Base-by-base conservation (phyloP, 2,888 invertebrate genomes). In the Amorpha juglandis region DNA sequence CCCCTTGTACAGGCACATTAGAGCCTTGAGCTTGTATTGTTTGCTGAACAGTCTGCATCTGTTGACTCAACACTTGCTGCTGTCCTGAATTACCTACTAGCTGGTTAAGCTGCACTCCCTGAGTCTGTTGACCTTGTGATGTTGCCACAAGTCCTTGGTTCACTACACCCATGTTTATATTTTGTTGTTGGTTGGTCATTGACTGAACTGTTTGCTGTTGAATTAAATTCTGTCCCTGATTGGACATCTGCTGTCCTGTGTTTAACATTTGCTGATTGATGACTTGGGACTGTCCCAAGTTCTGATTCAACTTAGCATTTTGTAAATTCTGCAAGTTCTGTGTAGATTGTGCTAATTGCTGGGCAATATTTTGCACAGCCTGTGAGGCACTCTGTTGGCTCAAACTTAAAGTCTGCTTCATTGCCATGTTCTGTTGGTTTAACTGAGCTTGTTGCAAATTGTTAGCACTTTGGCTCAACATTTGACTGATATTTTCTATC, bases 401-500 rank as follows among this genome's bases (percentile, higher is more conserved):
- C 4, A 92, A 74, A 42, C 87, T 91, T 65, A 93, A 76, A 53
- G 84, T 85, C 71, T 91, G 92, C 69, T 93, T 93, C 88, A 92
- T 90, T 3, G 89, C 88, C 79, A 92, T 77, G 66, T 88, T 92
- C 65, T 93, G 92, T 67, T 92, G 91, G 69, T 87, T 89, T 12
- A 90, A 70, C 70, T 93, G 93, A 64, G 89, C 85, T 67, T 91
- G 93, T 70, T 92, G 92, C 55, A 94, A 76, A 67, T 91, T 92
- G 70, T 92, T 92, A 14, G 92, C 92, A 78, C 92, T 92, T 67
- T 93, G 93, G 74, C 93, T 93, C 45, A 93, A 76, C 92, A 93
- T 92, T 74, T 95, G 95, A 53, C 94, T 94, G 21, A 95, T 95
- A 58, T 95, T 91, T 74, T 95, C 95, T 80, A 95, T 95, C 72